phyloP scores from a whole-genome alignment of 2,797 vertebrate species.

The Ceyx erithaca region DNA sequence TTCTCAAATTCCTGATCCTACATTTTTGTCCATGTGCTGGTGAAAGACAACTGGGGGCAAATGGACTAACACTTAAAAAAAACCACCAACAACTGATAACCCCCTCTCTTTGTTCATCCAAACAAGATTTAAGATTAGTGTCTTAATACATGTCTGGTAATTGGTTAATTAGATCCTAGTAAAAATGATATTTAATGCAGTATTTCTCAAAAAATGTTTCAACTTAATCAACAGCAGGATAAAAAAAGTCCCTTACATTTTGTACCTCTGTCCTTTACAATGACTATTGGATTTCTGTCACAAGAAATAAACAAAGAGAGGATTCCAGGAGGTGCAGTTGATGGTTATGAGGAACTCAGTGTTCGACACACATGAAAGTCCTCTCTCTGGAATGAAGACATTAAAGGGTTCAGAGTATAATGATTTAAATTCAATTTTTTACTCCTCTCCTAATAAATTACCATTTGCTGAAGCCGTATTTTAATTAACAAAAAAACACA shows the following conservation, averaged over 20 bases:
- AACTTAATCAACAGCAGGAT: not conserved
- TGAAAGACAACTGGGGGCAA: not conserved
- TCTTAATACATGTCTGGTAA: not conserved
- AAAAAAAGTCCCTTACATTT: not conserved
- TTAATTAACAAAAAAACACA: not conserved
- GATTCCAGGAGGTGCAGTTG: not conserved
- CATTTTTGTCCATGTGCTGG: not conserved
- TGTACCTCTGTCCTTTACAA: not conserved
- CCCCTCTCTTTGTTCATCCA: not conserved
- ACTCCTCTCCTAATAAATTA: not conserved
- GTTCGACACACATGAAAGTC: not conserved
- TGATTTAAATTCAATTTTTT: not conserved
- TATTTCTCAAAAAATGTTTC: not conserved
- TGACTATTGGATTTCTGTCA: constrained; percentile 5
- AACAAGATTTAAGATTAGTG: not conserved
- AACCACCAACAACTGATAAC: not conserved
- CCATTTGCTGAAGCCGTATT: not conserved
- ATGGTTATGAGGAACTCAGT: not conserved
- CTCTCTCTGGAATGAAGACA: not conserved
- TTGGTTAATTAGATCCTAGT: not conserved
- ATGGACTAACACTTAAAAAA: not conserved
- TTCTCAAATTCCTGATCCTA: not conserved
- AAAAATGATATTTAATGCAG: not conserved
- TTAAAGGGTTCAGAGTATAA: not conserved
- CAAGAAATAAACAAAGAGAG: not conserved